Conservation (phyloP, 2,113 vertebrate genomes). For the Nicator chloris region DNA sequence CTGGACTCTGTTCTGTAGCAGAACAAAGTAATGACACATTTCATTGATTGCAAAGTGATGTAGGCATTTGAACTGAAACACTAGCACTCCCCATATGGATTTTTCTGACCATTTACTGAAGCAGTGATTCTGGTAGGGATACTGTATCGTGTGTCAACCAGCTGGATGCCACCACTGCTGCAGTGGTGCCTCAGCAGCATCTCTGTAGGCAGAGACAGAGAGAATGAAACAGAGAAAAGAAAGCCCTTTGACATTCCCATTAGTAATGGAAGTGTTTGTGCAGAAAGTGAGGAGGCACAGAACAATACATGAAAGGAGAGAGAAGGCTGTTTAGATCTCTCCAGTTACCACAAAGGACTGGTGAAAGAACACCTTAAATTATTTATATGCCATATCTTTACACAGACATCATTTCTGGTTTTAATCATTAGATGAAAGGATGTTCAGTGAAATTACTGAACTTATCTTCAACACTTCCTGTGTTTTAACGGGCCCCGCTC, state of each 20-base stretch:
- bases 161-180: neutral
- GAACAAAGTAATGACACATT: neutral
- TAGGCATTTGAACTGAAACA: neutral
- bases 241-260: neutral
- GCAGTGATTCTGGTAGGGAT: neutral
- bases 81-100: neutral
- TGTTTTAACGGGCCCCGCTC: neutral
- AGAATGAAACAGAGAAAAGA: neutral
- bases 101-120: neutral
- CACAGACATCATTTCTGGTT: neutral
- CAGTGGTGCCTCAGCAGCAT: neutral
- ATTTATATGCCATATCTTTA: neutral
- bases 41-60: neutral
- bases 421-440: neutral
- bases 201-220: neutral
- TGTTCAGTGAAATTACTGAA: neutral
- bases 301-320: neutral
- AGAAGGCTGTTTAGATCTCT: neutral
- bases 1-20: neutral
- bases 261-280: neutral
- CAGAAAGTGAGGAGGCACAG: neutral
- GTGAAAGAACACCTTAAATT: neutral
- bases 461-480: neutral
- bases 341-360: neutral
- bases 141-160: neutral